phyloP scores from a whole-genome alignment of 2,113 vertebrate genomes.

The Odontesthes bonariensis region DNA sequence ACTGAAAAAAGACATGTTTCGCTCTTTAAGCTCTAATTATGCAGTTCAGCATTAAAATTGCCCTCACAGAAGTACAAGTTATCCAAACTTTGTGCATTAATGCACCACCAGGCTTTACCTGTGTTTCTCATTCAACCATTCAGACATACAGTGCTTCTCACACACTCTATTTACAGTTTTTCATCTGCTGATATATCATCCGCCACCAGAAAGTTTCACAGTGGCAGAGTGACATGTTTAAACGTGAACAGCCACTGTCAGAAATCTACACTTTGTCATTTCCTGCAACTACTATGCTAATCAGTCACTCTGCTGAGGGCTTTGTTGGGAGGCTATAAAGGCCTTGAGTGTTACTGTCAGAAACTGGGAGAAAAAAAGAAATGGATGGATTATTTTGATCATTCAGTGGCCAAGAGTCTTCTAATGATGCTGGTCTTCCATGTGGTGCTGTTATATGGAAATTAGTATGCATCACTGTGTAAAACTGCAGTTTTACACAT shows the following conservation, averaged over 20 bases:
- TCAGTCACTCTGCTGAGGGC: slow-evolving; percentile 12
- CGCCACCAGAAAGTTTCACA: neutral
- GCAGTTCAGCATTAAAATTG: too few species aligned
- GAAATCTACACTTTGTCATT: slow-evolving; percentile 21
- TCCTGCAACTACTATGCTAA: slow-evolving; percentile 41
- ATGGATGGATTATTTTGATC: slow-evolving; percentile 16
- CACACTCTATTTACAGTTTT: neutral
- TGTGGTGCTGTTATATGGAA: neutral
- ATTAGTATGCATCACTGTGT: slow-evolving; percentile 9
- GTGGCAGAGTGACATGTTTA: neutral
- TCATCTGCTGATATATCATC: slow-evolving; percentile 1
- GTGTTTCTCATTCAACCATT: too few species aligned
- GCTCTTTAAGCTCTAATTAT: too few species aligned
- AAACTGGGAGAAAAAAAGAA: neutral
- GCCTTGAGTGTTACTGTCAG: slow-evolving; percentile 26
- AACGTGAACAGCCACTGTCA: neutral
- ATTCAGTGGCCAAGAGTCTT: slow-evolving; percentile 12
- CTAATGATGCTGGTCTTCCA: slow-evolving; percentile 6
- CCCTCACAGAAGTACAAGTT: too few species aligned
- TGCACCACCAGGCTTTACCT: too few species aligned
- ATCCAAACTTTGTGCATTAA: too few species aligned
- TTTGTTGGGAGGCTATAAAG: slow-evolving; percentile 17
- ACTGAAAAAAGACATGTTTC: too few species aligned
- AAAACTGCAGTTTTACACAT: slow-evolving; percentile 3
- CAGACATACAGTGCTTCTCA: too few species aligned